These are phyloP conservation scores for Lasioglossum oenotherae DNA, from an alignment of 2,888 invertebrate species.

Conservation along the genomic window DNA sequence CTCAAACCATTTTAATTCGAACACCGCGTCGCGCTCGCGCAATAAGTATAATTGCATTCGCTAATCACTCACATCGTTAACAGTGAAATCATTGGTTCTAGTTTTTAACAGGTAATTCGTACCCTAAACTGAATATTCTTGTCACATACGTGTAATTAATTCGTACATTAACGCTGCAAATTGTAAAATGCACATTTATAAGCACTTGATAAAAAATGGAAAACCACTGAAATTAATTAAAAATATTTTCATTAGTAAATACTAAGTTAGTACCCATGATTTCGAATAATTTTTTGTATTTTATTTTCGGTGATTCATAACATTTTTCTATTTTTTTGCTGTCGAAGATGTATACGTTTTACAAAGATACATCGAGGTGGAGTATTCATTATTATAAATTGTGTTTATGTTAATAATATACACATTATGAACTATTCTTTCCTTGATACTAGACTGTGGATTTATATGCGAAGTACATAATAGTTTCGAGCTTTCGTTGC, in stretches of 20 bases:
- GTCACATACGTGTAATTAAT: background rate
- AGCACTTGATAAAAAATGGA: background rate
- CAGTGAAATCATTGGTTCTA: background rate
- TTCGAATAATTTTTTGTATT: background rate
- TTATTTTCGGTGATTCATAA: background rate
- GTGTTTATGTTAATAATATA: background rate
- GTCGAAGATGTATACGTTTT: background rate
- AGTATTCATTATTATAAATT: background rate
- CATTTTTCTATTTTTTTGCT: background rate
- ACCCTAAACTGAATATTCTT: background rate
- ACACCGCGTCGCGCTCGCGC: background rate
- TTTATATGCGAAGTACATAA: background rate
- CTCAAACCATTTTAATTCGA: conserved; percentile 16
- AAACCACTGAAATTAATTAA: background rate
- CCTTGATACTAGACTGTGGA: background rate
- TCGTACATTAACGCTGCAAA: background rate
- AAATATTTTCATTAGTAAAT: background rate
- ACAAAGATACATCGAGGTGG: background rate
- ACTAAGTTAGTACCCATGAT: background rate
- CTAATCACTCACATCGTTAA: background rate
- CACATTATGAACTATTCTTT: background rate
- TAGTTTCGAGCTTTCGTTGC: background rate
- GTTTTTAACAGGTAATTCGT: background rate
- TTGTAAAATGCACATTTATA: background rate
- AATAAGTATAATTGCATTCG: background rate